Evolutionary conservation across 2,113 vertebrate genomes (phyloP).

Genomic region (Centrocercus urophasianus): DNA sequence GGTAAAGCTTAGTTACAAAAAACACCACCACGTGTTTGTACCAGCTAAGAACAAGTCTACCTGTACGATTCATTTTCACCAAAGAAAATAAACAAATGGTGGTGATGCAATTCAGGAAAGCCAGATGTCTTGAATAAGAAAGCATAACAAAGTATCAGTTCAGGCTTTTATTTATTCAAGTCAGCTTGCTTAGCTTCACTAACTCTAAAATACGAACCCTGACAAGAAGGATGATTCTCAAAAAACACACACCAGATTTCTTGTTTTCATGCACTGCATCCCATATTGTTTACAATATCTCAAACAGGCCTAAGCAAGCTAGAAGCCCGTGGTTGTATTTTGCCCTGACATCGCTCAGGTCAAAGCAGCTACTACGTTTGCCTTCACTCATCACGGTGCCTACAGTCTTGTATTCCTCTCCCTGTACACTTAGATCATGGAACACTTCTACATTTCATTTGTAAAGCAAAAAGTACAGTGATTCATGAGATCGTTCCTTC

Average conservation of each 20-base stretch:
- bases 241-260: not conserved
- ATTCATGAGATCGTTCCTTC: not conserved
- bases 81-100: not conserved
- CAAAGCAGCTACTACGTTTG: not conserved
- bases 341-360: not conserved
- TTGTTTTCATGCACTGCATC: accelerated
- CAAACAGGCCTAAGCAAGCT: not conserved
- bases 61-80: not conserved
- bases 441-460: not conserved
- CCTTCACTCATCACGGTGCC: not conserved
- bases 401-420: not conserved
- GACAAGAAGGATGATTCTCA: not conserved
- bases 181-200: not conserved
- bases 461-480: not conserved
- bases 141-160: not conserved
- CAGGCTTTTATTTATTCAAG: not conserved
- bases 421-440: not conserved
- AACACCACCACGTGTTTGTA: not conserved
- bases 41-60: not conserved
- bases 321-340: not conserved
- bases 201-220: not conserved
- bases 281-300: not conserved
- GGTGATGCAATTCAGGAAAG: not conserved
- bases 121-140: not conserved
- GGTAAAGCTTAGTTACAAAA: not conserved